A percentile compares a stretch with the other conserved stretches of the same genome.
Conservation (phyloP, 2,888 invertebrate genomes). For the Luperina nickerlii region DNA sequence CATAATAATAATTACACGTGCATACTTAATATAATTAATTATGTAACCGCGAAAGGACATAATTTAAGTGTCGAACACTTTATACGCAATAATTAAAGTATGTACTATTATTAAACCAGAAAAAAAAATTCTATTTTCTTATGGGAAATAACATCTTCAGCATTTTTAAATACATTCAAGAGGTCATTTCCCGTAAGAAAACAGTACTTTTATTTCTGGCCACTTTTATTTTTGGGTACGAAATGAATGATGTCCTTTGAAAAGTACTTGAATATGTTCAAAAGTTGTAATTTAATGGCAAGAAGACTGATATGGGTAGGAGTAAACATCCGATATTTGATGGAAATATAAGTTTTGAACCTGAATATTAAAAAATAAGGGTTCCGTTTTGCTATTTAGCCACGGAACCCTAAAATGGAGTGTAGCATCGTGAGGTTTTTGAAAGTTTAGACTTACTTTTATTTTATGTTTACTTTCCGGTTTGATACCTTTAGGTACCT, state of each 20-base stretch:
- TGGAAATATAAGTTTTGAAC: background rate
- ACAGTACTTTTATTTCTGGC: too few species aligned
- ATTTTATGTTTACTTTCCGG: too few species aligned
- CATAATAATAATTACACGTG: background rate
- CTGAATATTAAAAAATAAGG: background rate
- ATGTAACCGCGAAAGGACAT: background rate
- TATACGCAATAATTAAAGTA: too few species aligned
- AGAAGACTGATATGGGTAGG: constrained; percentile 29
- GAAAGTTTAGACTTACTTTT: background rate
- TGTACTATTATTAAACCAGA: too few species aligned
- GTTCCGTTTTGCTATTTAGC: background rate
- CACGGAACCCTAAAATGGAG: background rate
- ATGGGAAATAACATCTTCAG: too few species aligned
- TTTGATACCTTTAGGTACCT: background rate
- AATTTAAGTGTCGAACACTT: too few species aligned
- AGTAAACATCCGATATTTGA: constrained; percentile 27
- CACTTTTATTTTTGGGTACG: too few species aligned
- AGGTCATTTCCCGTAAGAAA: too few species aligned
- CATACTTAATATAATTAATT: background rate
- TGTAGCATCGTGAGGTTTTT: constrained; percentile 4
- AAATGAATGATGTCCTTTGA: background rate
- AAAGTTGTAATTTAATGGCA: constrained; percentile 3
- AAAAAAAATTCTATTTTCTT: too few species aligned
- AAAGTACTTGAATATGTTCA: background rate
- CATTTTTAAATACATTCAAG: too few species aligned